A percentile compares a stretch with the other conserved stretches of the same genome.
Evolutionary conservation across 2,113 vertebrate genomes (phyloP).

Genomic region (Sitta europaea): DNA sequence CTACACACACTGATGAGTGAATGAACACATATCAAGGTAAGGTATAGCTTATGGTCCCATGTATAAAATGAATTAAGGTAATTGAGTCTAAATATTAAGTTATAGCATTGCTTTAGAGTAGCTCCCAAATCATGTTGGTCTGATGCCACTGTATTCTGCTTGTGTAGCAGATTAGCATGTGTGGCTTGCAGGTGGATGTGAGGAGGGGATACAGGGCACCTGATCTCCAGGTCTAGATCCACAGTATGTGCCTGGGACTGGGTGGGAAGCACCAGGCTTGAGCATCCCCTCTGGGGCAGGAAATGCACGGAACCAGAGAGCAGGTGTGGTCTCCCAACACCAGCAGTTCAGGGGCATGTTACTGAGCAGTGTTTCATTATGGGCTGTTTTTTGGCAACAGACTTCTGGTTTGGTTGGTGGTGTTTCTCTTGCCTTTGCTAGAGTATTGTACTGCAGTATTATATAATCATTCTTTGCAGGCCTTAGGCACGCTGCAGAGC

Average conservation of each 20-base stretch:
- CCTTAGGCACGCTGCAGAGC: not conserved
- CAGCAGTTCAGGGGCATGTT: not conserved
- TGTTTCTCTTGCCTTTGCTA: not conserved
- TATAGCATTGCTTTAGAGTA: not conserved
- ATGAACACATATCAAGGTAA: not conserved
- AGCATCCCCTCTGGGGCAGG: not conserved
- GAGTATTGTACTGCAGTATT: not conserved
- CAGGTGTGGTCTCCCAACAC: not conserved
- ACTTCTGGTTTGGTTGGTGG: too few relatives aligned
- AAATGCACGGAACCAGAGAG: too few relatives aligned
- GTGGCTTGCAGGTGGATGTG: not conserved
- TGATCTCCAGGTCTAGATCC: not conserved
- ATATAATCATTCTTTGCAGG: not conserved
- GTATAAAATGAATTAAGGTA: not conserved
- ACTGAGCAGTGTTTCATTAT: not conserved
- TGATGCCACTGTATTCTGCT: not conserved
- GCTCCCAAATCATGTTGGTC: not conserved
- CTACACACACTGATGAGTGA: not conserved
- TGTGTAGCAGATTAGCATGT: not conserved
- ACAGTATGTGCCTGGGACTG: accelerated
- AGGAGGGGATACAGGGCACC: not conserved
- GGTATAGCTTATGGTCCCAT: not conserved
- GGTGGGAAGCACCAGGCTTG: not conserved
- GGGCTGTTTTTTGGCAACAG: not conserved
- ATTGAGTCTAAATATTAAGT: not conserved